Evolutionary conservation across 2,797 vertebrate genomes (phyloP).

Genomic region (Leptoclinus maculatus): DNA sequence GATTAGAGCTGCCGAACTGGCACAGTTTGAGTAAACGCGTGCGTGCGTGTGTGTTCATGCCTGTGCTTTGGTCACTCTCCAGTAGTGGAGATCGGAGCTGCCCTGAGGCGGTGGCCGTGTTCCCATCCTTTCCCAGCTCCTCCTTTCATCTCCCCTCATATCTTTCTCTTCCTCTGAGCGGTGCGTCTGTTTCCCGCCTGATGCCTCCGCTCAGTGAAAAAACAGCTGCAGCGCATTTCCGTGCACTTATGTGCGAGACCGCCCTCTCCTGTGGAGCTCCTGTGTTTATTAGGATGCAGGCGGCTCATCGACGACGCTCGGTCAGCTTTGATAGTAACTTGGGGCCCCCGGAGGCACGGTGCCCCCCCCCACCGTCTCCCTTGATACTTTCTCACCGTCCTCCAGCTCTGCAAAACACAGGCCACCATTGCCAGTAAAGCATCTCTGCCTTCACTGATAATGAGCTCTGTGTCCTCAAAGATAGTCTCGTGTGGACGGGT

Average conservation of each 20-base stretch:
- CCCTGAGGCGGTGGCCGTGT: conserved; percentile 66
- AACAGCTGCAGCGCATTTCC: conserved; percentile 37
- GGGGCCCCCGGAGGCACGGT: conserved; percentile 34
- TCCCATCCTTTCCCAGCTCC: conserved; percentile 50
- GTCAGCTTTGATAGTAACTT: conserved; percentile 74
- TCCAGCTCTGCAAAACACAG: conserved; percentile 64
- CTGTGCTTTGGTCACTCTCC: conserved; percentile 75
- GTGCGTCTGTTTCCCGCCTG: conserved; percentile 45
- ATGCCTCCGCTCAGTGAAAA: conserved; percentile 41
- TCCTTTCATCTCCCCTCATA: conserved; percentile 68
- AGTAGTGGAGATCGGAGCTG: conserved; percentile 59
- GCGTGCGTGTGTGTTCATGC: conserved; percentile 35
- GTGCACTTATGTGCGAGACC: conserved; percentile 26
- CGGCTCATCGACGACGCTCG: conserved; percentile 65
- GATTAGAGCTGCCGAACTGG: conserved; percentile 69
- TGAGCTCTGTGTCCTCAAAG: conserved; percentile 72
- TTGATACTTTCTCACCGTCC: conserved; percentile 67
- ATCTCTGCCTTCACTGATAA: conserved; percentile 71
- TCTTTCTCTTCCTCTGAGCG: conserved; percentile 44
- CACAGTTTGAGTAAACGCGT: conserved; percentile 49
- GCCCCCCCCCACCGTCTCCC: conserved; percentile 41
- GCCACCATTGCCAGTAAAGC: conserved; percentile 54
- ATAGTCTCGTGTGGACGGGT: conserved; percentile 54
- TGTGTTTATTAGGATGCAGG: conserved; percentile 45
- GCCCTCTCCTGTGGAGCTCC: background rate